Evolutionary conservation across 2,888 invertebrate genomes (phyloP).

Genomic region (Drosophila mimetica): DNA sequence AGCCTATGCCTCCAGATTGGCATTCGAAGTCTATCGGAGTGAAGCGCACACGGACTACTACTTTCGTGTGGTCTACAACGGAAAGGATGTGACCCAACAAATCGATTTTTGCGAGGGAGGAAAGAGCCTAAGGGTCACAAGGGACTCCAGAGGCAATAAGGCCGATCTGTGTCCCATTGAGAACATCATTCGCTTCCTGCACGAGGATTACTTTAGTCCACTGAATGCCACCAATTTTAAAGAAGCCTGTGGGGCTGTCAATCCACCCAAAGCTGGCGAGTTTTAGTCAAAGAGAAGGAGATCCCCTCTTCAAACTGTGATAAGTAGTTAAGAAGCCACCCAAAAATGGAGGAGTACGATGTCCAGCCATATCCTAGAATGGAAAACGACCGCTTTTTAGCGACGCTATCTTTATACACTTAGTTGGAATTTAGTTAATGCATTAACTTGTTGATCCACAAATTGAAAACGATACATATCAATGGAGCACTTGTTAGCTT

Average conservation of each 20-base stretch:
- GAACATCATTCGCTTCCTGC: constrained; percentile 93
- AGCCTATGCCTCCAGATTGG: constrained; percentile 93
- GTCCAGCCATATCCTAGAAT: background rate
- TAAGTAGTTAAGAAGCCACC: constrained; percentile 57
- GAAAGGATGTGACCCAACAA: constrained; percentile 92
- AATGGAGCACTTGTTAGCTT: constrained; percentile 43
- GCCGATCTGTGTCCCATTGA: constrained; percentile 93
- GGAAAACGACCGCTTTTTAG: constrained; percentile 38
- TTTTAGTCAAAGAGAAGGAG: constrained; percentile 63
- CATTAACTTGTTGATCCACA: constrained; percentile 43
- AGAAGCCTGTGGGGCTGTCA: constrained; percentile 89
- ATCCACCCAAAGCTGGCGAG: constrained; percentile 72
- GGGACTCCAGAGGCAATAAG: constrained; percentile 85
- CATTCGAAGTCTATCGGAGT: constrained; percentile 94
- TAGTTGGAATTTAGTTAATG: constrained; percentile 41
- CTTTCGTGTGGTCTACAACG: constrained; percentile 93
- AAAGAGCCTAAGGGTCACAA: constrained; percentile 86
- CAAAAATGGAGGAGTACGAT: constrained; percentile 11
- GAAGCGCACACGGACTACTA: constrained; percentile 88
- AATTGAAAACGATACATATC: constrained; percentile 67
- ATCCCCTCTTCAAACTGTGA: constrained; percentile 67
- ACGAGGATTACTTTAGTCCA: constrained; percentile 92
- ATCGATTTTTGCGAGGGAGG: constrained; percentile 91
- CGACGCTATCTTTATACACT: constrained; percentile 33
- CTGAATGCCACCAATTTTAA: constrained; percentile 95